Evolutionary conservation across 1,140 invertebrate genomes (phyloP).

Genomic region (Hypothenemus hampei): DNA sequence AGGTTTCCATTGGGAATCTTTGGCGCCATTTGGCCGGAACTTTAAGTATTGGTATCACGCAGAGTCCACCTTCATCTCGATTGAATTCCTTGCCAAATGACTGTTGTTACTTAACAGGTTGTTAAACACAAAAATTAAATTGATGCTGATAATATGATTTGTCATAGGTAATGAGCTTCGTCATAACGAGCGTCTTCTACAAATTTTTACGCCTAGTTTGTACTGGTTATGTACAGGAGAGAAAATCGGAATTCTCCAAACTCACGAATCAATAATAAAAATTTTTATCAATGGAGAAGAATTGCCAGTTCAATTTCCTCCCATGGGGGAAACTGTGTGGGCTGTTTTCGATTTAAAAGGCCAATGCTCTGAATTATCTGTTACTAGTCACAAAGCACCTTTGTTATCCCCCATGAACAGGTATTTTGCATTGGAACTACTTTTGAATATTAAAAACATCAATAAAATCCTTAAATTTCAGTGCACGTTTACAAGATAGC

Average conservation of each 20-base stretch:
- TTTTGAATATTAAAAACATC: no score
- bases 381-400: conserved; percentile 43
- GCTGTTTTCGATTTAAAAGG: conserved; percentile 40
- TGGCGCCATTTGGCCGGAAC: conserved; percentile 67
- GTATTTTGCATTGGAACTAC: no score
- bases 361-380: conserved; percentile 38
- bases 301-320: conserved; percentile 50
- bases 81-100: conserved; percentile 53
- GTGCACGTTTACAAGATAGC: conserved; percentile 56
- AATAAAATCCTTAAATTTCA: conserved; percentile 10
- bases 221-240: conserved; percentile 75
- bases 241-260: conserved; percentile 61
- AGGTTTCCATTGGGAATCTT: conserved; percentile 62
- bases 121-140: conserved; percentile 35
- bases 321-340: conserved; percentile 36
- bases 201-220: conserved; percentile 66
- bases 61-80: conserved; percentile 53
- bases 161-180: conserved; percentile 64
- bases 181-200: conserved; percentile 54
- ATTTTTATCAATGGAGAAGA: conserved; percentile 74
- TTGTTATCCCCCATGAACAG: conserved; percentile 56
- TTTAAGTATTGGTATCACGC: conserved; percentile 71
- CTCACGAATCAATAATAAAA: conserved; percentile 53
- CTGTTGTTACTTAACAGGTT: conserved; percentile 63
- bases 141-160: conserved; percentile 45